phyloP scores from a whole-genome alignment of 1,140 invertebrate genomes.

The Zaprionus kolodkinae region DNA sequence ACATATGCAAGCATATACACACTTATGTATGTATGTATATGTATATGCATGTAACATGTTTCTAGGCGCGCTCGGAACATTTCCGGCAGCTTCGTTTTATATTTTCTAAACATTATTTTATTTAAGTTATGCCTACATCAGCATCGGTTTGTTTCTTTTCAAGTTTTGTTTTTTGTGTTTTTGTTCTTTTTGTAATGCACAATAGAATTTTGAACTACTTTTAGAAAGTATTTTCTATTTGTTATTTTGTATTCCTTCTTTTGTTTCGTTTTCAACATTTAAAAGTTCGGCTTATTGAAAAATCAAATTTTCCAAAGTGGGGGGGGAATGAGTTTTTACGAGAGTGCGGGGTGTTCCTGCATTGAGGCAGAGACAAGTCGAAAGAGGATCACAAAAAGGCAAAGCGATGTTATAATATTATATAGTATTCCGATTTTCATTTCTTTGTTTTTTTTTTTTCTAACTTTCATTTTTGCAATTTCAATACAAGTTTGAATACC shows the following conservation, averaged over 20 bases:
- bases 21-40: conserved; percentile 43
- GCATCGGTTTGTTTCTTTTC: conserved; percentile 3
- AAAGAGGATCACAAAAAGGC: conserved; percentile 3
- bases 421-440: conserved; percentile 11
- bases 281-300: conserved; percentile 59
- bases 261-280: conserved; percentile 61
- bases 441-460: background rate
- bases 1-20: conserved; percentile 39
- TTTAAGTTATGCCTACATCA: conserved; percentile 25
- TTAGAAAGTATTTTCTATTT: conserved; percentile 45
- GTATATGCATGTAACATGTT: conserved; percentile 63
- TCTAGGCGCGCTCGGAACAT: conserved; percentile 36
- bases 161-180: conserved; percentile 17
- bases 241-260: conserved; percentile 17
- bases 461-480: conserved; percentile 1
- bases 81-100: conserved; percentile 27
- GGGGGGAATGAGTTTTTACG: conserved; percentile 27
- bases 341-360: background rate
- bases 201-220: conserved; percentile 50
- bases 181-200: conserved; percentile 44
- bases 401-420: background rate
- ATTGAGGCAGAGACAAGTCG: conserved; percentile 1
- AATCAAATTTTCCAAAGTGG: conserved; percentile 68
- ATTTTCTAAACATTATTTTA: conserved; percentile 42
- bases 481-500: conserved; percentile 7